A percentile compares a stretch with the other conserved stretches of the same genome.
Conservation (phyloP, 2,113 vertebrate species). For the Neodontobutis hainanensis region DNA sequence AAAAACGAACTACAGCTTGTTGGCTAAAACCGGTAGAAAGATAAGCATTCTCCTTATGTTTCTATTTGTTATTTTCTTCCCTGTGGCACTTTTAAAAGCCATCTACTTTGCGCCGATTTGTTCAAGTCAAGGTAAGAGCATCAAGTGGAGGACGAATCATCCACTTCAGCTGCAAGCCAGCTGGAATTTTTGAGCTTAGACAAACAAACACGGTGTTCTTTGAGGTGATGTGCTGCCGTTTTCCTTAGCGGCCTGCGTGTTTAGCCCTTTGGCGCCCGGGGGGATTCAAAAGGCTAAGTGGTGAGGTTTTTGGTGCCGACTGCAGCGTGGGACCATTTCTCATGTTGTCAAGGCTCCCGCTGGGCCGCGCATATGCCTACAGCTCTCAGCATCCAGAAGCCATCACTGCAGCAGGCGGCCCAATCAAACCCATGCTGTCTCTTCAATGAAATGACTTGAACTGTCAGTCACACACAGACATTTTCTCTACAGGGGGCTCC, state of each 20-base stretch:
- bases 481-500: constrained; percentile 23
- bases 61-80: not conserved
- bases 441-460: constrained; percentile 67
- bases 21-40: not conserved
- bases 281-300: constrained; percentile 55
- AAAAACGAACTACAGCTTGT: too few species aligned
- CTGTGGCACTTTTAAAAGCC: constrained; percentile 11
- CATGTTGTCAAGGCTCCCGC: constrained; percentile 72
- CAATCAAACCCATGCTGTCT: constrained; percentile 75
- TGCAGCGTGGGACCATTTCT: constrained; percentile 64
- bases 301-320: constrained; percentile 38
- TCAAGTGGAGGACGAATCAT: constrained; percentile 45
- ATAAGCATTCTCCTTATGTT: not conserved
- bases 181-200: constrained; percentile 23
- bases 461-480: constrained; percentile 64
- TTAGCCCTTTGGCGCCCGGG: constrained; percentile 44
- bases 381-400: constrained; percentile 59
- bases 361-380: constrained; percentile 68
- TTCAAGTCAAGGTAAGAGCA: constrained; percentile 53
- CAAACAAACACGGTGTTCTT: constrained; percentile 13
- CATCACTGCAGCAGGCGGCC: constrained; percentile 68
- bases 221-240: constrained; percentile 26
- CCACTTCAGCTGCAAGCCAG: constrained; percentile 45
- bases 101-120: constrained; percentile 21
- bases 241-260: constrained; percentile 37